phyloP scores from a whole-genome alignment of 2,113 vertebrate species.

The Chloropsis cyanopogon region DNA sequence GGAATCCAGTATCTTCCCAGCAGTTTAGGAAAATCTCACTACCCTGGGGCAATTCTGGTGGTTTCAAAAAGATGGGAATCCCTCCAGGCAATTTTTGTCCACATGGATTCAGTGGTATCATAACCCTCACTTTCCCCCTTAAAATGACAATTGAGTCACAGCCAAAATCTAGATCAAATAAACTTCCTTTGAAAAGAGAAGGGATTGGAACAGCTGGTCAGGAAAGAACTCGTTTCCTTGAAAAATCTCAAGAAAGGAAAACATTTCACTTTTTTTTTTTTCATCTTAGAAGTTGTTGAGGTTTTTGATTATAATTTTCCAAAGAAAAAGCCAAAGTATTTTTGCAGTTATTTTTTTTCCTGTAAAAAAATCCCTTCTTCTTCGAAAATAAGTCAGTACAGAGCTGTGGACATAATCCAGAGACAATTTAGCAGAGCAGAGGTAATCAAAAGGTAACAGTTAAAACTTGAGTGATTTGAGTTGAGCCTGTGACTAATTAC shows the following conservation, averaged over 20 bases:
- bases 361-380: neutral
- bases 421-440: neutral
- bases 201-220: neutral
- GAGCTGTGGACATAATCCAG: neutral
- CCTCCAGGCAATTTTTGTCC: neutral
- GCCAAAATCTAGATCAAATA: conserved; percentile 38
- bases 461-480: neutral
- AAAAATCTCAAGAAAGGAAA: conserved; percentile 49
- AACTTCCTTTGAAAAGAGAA: neutral
- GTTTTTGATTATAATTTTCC: neutral
- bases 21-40: neutral
- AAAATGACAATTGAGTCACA: neutral
- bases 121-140: neutral
- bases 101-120: neutral
- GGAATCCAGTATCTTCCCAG: neutral
- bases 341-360: neutral
- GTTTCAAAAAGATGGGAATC: neutral
- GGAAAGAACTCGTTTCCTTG: conserved; percentile 26
- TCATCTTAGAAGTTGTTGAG: neutral
- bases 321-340: neutral
- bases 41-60: neutral
- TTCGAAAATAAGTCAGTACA: neutral
- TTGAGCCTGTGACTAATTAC: neutral
- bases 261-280: neutral
- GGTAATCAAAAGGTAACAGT: neutral